phyloP scores from a whole-genome alignment of 2,797 vertebrate species.

The Antennarius maculatus region DNA sequence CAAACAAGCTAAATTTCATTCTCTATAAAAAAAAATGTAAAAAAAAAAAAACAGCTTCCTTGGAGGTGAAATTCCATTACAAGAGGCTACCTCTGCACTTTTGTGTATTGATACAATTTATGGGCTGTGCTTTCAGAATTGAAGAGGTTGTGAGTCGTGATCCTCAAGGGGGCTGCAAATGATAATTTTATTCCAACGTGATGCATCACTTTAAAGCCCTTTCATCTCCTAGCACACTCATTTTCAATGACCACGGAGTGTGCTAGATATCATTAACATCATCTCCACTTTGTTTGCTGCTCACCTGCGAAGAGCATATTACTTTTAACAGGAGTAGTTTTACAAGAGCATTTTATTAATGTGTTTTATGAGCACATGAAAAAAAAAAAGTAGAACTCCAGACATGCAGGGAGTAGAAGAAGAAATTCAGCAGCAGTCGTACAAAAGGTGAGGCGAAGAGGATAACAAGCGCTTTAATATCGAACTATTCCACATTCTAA shows the following conservation, averaged over 20 bases:
- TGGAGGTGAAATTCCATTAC: conserved; percentile 33
- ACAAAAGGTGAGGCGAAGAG: too few species aligned
- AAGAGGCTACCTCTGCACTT: conserved; percentile 25
- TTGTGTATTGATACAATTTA: conserved; percentile 43
- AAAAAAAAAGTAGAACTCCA: not conserved
- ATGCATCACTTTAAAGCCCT: conserved; percentile 36
- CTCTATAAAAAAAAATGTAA: conserved; percentile 23
- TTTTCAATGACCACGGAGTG: conserved; percentile 10
- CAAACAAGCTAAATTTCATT: conserved; percentile 50
- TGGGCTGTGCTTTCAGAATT: conserved; percentile 31
- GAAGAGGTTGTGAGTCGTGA: conserved; percentile 34
- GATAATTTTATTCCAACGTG: conserved; percentile 2
- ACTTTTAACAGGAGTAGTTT: not conserved
- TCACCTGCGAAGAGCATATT: not conserved
- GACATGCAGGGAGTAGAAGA: too few species aligned
- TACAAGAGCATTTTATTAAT: too few species aligned
- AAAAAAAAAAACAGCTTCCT: conserved; percentile 2
- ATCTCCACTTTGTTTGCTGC: not conserved
- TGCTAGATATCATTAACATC: conserved; percentile 7
- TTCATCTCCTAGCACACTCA: not conserved
- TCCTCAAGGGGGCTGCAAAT: conserved; percentile 38
- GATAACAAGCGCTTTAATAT: too few species aligned
- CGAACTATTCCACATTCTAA: too few species aligned
- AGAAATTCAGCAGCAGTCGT: too few species aligned
- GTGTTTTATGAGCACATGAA: not conserved